These are phyloP conservation scores for Squalus acanthias DNA, from an alignment of 2,797 vertebrate species.

Conservation along the genomic window DNA sequence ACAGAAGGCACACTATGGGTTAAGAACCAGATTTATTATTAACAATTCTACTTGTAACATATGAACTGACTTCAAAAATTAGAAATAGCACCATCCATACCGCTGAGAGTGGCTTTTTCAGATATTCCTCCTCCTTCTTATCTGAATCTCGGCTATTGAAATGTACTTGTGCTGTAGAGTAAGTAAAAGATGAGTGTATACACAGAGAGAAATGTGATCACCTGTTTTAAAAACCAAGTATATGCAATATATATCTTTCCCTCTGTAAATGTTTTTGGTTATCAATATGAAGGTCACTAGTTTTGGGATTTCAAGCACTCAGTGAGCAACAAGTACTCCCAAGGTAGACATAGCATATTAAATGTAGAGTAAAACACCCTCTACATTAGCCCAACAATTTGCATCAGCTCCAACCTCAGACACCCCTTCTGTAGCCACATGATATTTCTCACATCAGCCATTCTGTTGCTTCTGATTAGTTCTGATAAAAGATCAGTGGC, in stretches of 20 bases:
- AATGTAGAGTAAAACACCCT: not conserved
- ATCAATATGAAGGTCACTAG: not conserved
- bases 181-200: not conserved
- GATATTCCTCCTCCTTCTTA: slow-evolving; percentile 88
- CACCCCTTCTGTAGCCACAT: not conserved
- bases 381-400: too few relatives aligned
- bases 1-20: not conserved
- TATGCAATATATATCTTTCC: not conserved
- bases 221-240: not conserved
- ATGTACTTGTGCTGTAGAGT: slow-evolving; percentile 84
- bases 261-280: not conserved
- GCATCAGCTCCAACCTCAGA: not conserved
- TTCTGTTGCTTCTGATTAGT: not conserved
- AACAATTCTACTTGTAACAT: not conserved
- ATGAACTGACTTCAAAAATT: not conserved
- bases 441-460: not conserved
- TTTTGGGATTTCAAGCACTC: not conserved
- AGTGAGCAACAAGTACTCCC: not conserved
- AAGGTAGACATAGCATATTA: not conserved
- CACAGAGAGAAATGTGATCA: not conserved
- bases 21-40: not conserved
- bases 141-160: slow-evolving; percentile 88
- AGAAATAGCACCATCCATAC: slow-evolving; percentile 58
- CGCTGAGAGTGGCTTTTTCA: slow-evolving; percentile 87
- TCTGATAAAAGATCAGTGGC: too few relatives aligned